Conservation (phyloP, 37 sponge, comb jelly and placozoan genomes). For the Cladorhizidae sp. region DNA sequence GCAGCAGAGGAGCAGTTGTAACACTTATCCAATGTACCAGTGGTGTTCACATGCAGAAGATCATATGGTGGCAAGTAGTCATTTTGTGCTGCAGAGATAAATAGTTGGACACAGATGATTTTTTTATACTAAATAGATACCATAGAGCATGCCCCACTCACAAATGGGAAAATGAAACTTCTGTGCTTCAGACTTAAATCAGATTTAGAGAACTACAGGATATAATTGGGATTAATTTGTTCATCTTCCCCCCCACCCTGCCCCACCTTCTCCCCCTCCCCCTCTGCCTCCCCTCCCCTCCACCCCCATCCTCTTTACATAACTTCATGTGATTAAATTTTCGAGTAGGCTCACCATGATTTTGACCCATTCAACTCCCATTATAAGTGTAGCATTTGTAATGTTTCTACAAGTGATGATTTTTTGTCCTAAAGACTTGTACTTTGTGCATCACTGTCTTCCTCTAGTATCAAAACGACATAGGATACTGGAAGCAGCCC, state of each 20-base stretch:
- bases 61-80: slow-evolving; percentile 11
- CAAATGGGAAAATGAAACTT: too few species aligned
- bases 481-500: not conserved
- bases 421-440: too few species aligned
- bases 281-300: too few species aligned
- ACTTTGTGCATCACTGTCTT: not conserved
- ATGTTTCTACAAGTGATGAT: too few species aligned
- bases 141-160: too few species aligned
- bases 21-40: slow-evolving; percentile 9
- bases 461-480: not conserved
- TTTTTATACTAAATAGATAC: too few species aligned
- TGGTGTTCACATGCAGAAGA: not conserved
- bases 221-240: too few species aligned
- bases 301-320: not conserved
- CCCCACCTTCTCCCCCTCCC: too few species aligned
- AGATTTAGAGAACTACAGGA: too few species aligned
- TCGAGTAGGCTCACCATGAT: not conserved
- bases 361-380: not conserved
- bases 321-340: not conserved
- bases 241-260: not conserved
- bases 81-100: slow-evolving; percentile 23
- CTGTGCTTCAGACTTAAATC: too few species aligned
- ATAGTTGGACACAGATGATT: too few species aligned
- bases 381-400: too few species aligned
- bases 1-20: slow-evolving; percentile 22